Conservation (phyloP, 2,888 invertebrate genomes). For the Philopedon plagiatum region DNA sequence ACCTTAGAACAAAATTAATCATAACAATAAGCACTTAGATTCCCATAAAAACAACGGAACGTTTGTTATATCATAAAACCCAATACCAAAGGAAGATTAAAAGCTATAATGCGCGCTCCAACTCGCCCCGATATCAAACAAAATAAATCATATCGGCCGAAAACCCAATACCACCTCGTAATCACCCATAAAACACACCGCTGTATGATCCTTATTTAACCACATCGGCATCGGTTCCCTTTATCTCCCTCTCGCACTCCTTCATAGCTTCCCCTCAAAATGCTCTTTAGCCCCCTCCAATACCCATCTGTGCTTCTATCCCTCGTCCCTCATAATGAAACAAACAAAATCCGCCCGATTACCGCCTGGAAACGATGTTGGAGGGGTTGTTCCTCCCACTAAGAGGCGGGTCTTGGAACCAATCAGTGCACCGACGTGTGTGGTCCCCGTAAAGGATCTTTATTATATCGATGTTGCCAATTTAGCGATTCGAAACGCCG, state of each 20-base stretch:
- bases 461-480: conserved; percentile 68
- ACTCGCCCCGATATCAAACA: conserved; percentile 47
- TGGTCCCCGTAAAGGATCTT: conserved; percentile 69
- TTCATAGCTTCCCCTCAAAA: conserved; percentile 33
- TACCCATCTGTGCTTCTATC: not conserved
- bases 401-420: conserved; percentile 62
- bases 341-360: not conserved
- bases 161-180: conserved; percentile 45
- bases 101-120: conserved; percentile 28
- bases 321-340: not conserved
- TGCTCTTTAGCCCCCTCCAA: conserved; percentile 13
- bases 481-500: conserved; percentile 67
- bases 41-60: not conserved
- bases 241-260: conserved; percentile 36
- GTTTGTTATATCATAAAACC: conserved; percentile 12
- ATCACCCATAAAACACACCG: conserved; percentile 45
- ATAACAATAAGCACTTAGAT: not conserved
- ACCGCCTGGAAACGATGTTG: not conserved
- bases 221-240: conserved; percentile 44
- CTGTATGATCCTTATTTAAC: conserved; percentile 44
- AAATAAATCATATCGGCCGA: conserved; percentile 56
- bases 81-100: conserved; percentile 40
- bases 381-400: conserved; percentile 21
- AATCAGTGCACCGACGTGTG: conserved; percentile 69
- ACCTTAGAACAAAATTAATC: not conserved